Evolutionary conservation across 1,140 invertebrate species (phyloP), one percentile per base, ranked within the genome.

Genomic region (Agraylea sexmaculata): DNA sequence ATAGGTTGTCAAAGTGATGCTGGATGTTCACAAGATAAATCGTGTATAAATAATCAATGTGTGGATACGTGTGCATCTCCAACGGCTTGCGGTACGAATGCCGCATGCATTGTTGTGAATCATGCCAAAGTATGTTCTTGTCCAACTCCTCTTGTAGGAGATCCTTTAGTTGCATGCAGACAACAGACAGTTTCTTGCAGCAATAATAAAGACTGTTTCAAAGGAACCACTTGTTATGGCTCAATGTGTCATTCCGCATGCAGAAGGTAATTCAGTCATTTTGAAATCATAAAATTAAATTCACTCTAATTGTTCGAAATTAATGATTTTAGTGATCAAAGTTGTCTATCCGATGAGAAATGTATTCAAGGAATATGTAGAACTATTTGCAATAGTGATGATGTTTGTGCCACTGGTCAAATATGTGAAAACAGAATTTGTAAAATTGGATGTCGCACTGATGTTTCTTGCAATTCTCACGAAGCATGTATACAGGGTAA

Each of bases 381-480:
- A 57, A 68, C 77, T 3, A 77, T 90, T 13, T 91, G 85, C 51
- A 90, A 87, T 55, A 85, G 77, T 37, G 87, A 92, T 54, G 69
- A 74, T 23, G 77, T 82, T 37, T 93, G 89, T 54, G 71, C 71
- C 21, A 56, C 72, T 0, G 80, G 83, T 50, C 80, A 88, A 57
- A 88, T 90, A 50, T 93, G 88, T 54, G 77, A 84, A 55, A 87
- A 83, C 49, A 73, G 87, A 46, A 67, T 90, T 42, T 93, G 88
- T 55, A 77, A 86, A 45, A 72, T 79, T 48, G 87, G 87, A 12
- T 91, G 87, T 55, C 70, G 85, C 22, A 83, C 73, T 54, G 87
- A 89, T 55, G 74, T 77, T n/a, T 73, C 78, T 8, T 92, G 88
- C 55, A 63, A 75, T 2, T 64, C 58, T 40, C 63, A 80, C 37